Evolutionary conservation across 2,888 invertebrate genomes (phyloP).

Genomic region (Folsomia candida): DNA sequence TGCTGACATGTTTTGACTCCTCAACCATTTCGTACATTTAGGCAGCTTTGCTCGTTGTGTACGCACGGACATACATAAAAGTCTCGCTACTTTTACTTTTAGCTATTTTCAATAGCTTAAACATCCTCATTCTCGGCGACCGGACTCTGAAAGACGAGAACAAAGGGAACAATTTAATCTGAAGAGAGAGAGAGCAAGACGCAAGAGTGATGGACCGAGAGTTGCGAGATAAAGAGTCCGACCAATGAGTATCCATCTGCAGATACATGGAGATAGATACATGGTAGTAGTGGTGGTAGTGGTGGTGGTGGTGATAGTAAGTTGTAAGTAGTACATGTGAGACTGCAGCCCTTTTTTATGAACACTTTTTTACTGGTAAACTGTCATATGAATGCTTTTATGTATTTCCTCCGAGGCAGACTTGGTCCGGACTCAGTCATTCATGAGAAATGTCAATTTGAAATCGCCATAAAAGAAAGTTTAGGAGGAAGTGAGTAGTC

Average conservation of each 20-base stretch:
- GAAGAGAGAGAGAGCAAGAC: too few species aligned
- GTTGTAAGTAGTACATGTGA: too few species aligned
- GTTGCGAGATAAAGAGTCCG: background rate
- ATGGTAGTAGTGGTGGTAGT: background rate
- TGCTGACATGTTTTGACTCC: background rate
- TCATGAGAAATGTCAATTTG: slow-evolving; percentile 21
- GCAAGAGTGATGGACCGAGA: background rate
- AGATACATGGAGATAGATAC: too few species aligned
- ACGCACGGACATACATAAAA: too few species aligned
- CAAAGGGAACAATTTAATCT: background rate
- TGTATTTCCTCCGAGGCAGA: slow-evolving; percentile 16
- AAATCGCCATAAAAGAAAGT: slow-evolving; percentile 20
- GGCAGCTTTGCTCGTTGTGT: too few species aligned
- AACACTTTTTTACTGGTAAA: slow-evolving; percentile 8
- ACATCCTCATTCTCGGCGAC: too few species aligned
- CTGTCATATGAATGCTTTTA: slow-evolving; percentile 17
- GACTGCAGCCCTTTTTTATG: background rate
- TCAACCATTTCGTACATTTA: too few species aligned
- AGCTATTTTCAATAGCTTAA: too few species aligned
- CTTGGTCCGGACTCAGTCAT: slow-evolving; percentile 16
- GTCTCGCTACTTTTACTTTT: too few species aligned
- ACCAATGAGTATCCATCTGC: background rate
- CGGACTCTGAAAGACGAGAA: background rate
- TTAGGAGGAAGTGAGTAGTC: slow-evolving; percentile 10
- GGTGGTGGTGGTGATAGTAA: background rate